phyloP scores from a whole-genome alignment of 1,140 invertebrate species.

The Dryas iulia region DNA sequence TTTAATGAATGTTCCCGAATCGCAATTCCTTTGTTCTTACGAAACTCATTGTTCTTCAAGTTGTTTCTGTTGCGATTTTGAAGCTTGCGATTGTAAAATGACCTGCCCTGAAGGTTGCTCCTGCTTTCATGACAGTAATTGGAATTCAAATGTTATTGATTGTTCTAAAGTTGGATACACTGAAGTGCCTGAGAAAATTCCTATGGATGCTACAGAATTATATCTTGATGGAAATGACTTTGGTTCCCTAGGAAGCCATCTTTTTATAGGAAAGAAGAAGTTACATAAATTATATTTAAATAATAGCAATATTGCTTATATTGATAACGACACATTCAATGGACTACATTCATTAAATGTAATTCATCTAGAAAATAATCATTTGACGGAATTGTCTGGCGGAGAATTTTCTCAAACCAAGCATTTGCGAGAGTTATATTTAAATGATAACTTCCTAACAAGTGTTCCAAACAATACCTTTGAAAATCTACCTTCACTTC shows the following conservation, averaged over 20 bases:
- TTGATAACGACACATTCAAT: slow-evolving; percentile 92
- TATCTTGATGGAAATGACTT: slow-evolving; percentile 94
- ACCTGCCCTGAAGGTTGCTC: slow-evolving; percentile 92
- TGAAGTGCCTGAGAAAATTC: slow-evolving; percentile 88
- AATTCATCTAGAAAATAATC: slow-evolving; percentile 91
- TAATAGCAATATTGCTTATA: slow-evolving; percentile 87
- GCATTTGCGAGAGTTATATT: slow-evolving; percentile 89
- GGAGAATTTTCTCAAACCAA: slow-evolving; percentile 88
- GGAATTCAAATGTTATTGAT: slow-evolving; percentile 93
- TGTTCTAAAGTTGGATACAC: slow-evolving; percentile 89
- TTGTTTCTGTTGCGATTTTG: slow-evolving; percentile 94
- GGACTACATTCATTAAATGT: slow-evolving; percentile 87
- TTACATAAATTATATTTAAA: slow-evolving; percentile 90
- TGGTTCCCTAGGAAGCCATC: slow-evolving; percentile 87
- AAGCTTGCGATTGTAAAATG: slow-evolving; percentile 95
- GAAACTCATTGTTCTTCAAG: slow-evolving; percentile 92
- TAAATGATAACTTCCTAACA: slow-evolving; percentile 89
- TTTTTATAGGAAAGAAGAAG: slow-evolving; percentile 93
- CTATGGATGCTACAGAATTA: slow-evolving; percentile 94
- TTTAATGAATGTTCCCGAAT: slow-evolving; percentile 88
- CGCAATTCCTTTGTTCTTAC: slow-evolving; percentile 93
- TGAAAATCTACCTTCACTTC: slow-evolving; percentile 84
- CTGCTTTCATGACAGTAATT: slow-evolving; percentile 94
- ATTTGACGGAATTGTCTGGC: slow-evolving; percentile 86
- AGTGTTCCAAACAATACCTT: slow-evolving; percentile 89